Evolutionary conservation across 2,113 vertebrate genomes (phyloP), one percentile per base, ranked within the genome.

Genomic region (Cyprinodon tularosa): DNA sequence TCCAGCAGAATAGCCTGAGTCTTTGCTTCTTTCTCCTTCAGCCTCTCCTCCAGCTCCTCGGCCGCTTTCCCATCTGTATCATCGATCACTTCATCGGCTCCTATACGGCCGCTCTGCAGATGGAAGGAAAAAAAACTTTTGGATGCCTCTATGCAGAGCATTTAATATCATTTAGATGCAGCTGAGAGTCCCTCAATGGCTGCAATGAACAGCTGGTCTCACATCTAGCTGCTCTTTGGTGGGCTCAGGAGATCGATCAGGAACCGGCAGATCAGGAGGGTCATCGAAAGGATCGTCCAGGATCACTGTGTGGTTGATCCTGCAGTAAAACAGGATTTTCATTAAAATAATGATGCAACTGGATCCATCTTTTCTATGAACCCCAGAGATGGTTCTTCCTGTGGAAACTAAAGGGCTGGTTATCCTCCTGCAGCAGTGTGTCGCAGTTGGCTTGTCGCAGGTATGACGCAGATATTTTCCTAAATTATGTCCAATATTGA

Each of bases 251-350:
- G 98, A 99, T 39, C 94, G 91, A 88, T 98, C 97, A 4, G 98
- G 98, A 80, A 99, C 87, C 14, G 91, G 90, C 66, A 99, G 91
- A 78, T 95, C 95, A 60, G 95, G 88, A 4, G 98, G 98, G 68
- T 99, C 98, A 86, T 98, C 97, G 86, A 97, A 99, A 0, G 98
- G 98, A 85, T 99, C 98, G 44, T 99, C 98, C 84, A 99, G 93
- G 90, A 99, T 96, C 48, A 99, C 97, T 0, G 97, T 98, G 84
- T 99, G 98, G 90, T 97, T 99, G 93, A 99, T 97, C 92, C 98
- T 99, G 86, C 12, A 81, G 0, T 14, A 64, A 59, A 44, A 53
- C 2, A 10, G 13, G 9, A 42, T 10, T 5, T 29, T 29, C 29
- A 29, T 29, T 29, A 29, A 29, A 29, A 29, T 29, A 29, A 29